Conservation (phyloP, 2,888 invertebrate genomes). For the Unio pictorum region DNA sequence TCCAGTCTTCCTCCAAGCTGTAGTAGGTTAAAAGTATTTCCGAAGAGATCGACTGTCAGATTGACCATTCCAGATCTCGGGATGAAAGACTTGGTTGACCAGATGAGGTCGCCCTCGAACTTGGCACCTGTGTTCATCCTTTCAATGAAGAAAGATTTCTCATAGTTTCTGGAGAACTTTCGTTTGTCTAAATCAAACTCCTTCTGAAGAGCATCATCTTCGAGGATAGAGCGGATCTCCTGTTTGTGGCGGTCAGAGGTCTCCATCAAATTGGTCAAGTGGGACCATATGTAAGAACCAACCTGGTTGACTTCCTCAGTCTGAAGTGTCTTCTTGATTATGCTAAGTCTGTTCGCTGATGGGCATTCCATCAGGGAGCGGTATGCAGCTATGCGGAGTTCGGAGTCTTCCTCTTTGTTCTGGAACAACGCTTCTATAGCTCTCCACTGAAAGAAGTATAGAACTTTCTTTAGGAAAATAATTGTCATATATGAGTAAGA, state of each 20-base stretch:
- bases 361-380: conserved; percentile 92
- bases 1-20: conserved; percentile 88
- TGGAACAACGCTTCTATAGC: conserved; percentile 78
- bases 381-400: conserved; percentile 90
- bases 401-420: conserved; percentile 82
- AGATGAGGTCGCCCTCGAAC: conserved; percentile 68
- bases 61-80: conserved; percentile 69
- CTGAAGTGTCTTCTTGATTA: conserved; percentile 75
- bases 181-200: conserved; percentile 89
- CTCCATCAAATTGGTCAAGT: conserved; percentile 88
- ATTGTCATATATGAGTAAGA: no score
- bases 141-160: conserved; percentile 84
- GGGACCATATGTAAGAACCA: conserved; percentile 95
- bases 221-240: conserved; percentile 88
- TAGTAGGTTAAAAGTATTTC: conserved; percentile 88
- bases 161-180: conserved; percentile 93
- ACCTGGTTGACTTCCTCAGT: conserved; percentile 79
- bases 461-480: background rate
- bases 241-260: conserved; percentile 88
- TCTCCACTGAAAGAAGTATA: conserved; percentile 43
- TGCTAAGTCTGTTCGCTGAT: conserved; percentile 81
- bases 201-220: conserved; percentile 84
- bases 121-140: conserved; percentile 79
- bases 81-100: conserved; percentile 66
- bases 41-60: conserved; percentile 73